Conservation (phyloP, 2,113 vertebrate species). For the Circaetus cinerascens region DNA sequence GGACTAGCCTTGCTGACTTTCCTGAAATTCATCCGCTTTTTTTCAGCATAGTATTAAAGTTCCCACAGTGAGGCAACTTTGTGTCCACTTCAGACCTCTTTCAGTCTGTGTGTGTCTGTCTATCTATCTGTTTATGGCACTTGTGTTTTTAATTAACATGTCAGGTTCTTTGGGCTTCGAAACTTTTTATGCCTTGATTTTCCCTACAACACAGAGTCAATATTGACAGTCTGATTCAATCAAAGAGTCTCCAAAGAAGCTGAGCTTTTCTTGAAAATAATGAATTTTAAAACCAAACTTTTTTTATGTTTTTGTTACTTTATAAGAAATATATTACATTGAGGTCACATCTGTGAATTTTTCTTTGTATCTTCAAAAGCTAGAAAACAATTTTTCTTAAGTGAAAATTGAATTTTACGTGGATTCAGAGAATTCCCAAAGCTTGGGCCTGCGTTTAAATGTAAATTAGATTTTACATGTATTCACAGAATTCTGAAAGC, state of each 20-base stretch:
- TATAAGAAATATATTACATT: neutral
- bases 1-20: neutral
- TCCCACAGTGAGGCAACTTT: neutral
- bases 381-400: neutral
- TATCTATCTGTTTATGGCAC: rapidly evolving
- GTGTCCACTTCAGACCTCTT: neutral
- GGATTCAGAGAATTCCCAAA: neutral
- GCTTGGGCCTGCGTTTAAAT: neutral
- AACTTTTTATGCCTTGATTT: neutral
- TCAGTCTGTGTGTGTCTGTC: neutral
- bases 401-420: neutral
- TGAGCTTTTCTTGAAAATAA: neutral
- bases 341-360: neutral
- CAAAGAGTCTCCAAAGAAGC: neutral
- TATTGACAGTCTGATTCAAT: neutral
- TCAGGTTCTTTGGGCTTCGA: rapidly evolving
- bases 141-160: neutral
- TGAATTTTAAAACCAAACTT: neutral
- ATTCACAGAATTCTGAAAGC: neutral
- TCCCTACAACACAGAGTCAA: neutral
- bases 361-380: neutral
- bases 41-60: neutral
- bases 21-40: neutral
- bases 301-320: neutral
- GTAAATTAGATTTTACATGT: neutral